Conservation (phyloP, 2,113 vertebrate species). For the Neotragus moschatus region DNA sequence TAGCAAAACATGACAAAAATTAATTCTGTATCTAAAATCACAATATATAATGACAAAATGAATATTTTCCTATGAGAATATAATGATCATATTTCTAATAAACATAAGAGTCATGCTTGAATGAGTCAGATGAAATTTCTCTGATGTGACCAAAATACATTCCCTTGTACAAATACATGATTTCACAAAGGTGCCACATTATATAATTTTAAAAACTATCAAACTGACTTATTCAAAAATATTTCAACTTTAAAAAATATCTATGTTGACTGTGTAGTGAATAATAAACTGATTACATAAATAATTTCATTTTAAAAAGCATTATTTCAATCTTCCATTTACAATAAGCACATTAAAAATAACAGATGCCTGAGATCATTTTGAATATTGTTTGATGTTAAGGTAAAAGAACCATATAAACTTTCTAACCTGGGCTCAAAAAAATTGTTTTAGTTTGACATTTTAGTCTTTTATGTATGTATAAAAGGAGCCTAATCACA, state of each 20-base stretch:
- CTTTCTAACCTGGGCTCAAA: background rate
- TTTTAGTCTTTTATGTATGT: background rate
- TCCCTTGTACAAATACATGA: conserved; percentile 41
- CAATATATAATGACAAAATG: conserved; percentile 4
- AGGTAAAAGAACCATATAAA: conserved; percentile 13
- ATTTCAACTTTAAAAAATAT: conserved; percentile 2
- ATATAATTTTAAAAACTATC: background rate
- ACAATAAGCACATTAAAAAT: conserved; percentile 27
- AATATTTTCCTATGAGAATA: background rate
- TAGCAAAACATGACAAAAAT: conserved; percentile 38
- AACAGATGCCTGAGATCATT: background rate
- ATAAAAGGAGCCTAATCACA: background rate
- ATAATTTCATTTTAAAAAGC: conserved; percentile 30
- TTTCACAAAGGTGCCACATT: conserved; percentile 7
- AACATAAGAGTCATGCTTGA: background rate
- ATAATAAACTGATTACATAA: conserved; percentile 22
- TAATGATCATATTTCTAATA: conserved; percentile 9
- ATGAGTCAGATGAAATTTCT: background rate
- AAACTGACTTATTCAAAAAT: conserved; percentile 27
- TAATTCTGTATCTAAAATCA: conserved; percentile 20
- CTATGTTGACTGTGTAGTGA: background rate
- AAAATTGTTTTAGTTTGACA: conserved; percentile 17
- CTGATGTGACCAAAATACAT: background rate
- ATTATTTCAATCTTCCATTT: background rate
- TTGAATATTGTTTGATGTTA: background rate